phyloP scores from a whole-genome alignment of 2,797 vertebrate species.

The Numenius phaeopus region DNA sequence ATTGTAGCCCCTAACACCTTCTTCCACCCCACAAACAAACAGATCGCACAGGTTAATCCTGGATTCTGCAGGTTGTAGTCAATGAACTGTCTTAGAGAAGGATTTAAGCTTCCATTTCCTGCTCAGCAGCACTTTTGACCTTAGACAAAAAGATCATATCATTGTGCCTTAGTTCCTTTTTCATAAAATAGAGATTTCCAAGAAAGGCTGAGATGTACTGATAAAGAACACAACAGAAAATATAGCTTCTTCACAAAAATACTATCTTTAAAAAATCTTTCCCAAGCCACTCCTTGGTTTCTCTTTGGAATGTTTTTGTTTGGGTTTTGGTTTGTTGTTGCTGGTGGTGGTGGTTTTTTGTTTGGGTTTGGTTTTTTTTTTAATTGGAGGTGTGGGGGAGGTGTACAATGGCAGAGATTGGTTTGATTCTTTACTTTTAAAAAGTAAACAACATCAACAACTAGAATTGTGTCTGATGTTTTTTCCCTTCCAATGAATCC shows the following conservation, averaged over 20 bases:
- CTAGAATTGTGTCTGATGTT: neutral
- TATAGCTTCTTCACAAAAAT: accelerated
- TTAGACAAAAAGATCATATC: neutral
- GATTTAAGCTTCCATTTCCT: neutral
- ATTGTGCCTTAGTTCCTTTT: neutral
- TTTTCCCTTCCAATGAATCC: neutral
- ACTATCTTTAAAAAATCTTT: neutral
- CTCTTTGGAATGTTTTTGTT: neutral
- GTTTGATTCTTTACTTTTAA: neutral
- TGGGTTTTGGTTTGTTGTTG: too few species aligned
- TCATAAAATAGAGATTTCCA: neutral
- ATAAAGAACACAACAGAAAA: neutral
- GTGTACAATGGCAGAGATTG: neutral
- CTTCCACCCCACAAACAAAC: neutral
- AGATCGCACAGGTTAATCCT: neutral
- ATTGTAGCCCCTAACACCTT: neutral
- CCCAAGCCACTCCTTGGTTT: accelerated
- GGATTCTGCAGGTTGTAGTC: neutral
- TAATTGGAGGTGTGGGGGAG: accelerated
- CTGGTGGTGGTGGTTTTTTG: too few species aligned
- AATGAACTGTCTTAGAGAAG: neutral
- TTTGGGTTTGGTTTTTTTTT: too few species aligned
- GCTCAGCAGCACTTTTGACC: neutral
- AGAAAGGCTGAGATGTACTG: neutral
- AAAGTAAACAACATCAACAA: neutral